Evolutionary conservation across 92 coral and sea anemone genomes (phyloP).

Genomic region (Scolanthus callimorphus): DNA sequence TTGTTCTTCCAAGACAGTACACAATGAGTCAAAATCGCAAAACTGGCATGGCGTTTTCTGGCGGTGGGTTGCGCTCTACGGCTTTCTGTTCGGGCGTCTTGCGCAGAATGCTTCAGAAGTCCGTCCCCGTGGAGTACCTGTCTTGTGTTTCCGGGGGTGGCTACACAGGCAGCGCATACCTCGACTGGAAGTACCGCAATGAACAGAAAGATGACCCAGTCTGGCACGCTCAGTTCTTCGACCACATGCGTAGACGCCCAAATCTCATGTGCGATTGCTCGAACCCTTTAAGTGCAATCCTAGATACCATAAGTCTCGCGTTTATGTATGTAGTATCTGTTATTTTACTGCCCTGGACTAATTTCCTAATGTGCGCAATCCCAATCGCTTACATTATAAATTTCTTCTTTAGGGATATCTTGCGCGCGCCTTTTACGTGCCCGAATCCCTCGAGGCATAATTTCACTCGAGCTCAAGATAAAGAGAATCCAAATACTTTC

Average conservation of each 20-base stretch:
- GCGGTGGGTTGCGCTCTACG: conserved; percentile 26
- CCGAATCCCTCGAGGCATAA: conserved; percentile 29
- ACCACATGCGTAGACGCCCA: conserved; percentile 45
- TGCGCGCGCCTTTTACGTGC: conserved; percentile 65
- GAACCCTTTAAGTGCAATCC: conserved; percentile 49
- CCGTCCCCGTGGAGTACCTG: conserved; percentile 56
- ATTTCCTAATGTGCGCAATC: conserved; percentile 44
- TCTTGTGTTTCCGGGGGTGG: conserved; percentile 95
- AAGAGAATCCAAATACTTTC: conserved; percentile 15
- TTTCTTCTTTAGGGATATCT: conserved; percentile 53
- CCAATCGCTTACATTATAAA: conserved; percentile 67
- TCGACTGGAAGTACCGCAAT: conserved; percentile 91
- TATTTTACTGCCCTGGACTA: conserved; percentile 49
- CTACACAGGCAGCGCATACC: conserved; percentile 68
- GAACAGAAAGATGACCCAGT: conserved; percentile 62
- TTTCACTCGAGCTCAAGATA: conserved; percentile 37
- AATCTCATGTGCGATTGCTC: conserved; percentile 57
- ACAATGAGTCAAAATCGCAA: not conserved
- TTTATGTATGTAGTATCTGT: conserved; percentile 21
- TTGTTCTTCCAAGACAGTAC: no score
- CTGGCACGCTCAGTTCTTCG: conserved; percentile 84
- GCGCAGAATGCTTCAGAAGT: conserved; percentile 74
- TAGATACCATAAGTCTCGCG: conserved; percentile 43
- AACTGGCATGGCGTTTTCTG: conserved; percentile 34
- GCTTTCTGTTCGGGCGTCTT: conserved; percentile 33